Base-by-base conservation (phyloP, 2,888 invertebrate genomes). In the Stegophylla sp. region DNA sequence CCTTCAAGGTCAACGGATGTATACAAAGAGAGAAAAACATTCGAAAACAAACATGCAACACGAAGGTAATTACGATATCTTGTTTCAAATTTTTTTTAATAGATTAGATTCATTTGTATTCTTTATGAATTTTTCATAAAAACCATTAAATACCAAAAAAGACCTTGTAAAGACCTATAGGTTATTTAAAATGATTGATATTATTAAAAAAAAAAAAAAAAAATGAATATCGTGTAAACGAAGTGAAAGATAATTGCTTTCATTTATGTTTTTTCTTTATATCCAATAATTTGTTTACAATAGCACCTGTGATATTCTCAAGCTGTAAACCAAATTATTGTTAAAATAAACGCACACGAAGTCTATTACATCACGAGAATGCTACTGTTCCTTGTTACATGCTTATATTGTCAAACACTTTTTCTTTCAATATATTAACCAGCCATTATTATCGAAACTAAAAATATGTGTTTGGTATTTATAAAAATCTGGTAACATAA, bases 31-130 rank as follows among this genome's bases (percentile, higher is more conserved):
- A 77, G 28, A 28, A 66, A 67, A 59, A 77, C 28, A 77, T 56
- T 12, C 53, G 64, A 75, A 77, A 77, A 77, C 56, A 77, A 77
- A 67, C 77, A 77, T 77, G 77, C 77, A 77, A 77, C 77, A 77
- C 67, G 67, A 77, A 77, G 67, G 67, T 77, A 77, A 77, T 77
- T 77, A 77, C 67, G 67, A 77, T 77, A 45, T 67, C 67, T 77
- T 41, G 64, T 75, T 75, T 74, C 59, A 61, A 63, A 48, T 63
- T 74, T 74, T 63, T 63, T 61, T 63, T 53, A 51, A 41, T 48
- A 63, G 20, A 61, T 73, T 48, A 45, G 73, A 75, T 66, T 75
- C 64, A 75, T 75, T 43, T 64, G 41, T 64, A 12, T 64, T 64
- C 43, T 41, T 64, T 53, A 41, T 75, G 53, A 41, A 7, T 51